Percentiles rank a stretch among this genome's conserved stretches.
phyloP scores from a whole-genome alignment of 2,888 invertebrate genomes.

The Linyphia triangularis region DNA sequence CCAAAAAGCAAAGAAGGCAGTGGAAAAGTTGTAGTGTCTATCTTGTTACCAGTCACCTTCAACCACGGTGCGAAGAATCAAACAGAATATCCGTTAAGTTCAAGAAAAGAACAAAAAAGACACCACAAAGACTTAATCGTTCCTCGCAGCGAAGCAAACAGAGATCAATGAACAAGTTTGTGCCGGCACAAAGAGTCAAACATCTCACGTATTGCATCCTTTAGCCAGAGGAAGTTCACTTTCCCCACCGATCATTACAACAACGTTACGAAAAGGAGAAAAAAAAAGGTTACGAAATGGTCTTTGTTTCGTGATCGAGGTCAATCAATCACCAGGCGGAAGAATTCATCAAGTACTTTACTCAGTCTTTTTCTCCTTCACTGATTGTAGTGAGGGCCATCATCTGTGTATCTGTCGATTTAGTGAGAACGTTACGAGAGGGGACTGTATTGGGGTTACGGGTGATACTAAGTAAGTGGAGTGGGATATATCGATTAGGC shows the following conservation, averaged over 20 bases:
- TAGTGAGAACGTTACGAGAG: slow-evolving; percentile 34
- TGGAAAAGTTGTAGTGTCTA: slow-evolving; percentile 34
- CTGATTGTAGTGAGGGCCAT: slow-evolving; percentile 53
- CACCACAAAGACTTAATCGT: slow-evolving; percentile 51
- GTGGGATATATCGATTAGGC: slow-evolving; percentile 44
- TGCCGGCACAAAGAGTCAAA: slow-evolving; percentile 38
- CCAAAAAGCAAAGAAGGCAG: neutral
- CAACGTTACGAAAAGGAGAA: slow-evolving; percentile 24
- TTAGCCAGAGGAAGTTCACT: slow-evolving; percentile 39
- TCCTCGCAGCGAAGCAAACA: slow-evolving; percentile 28
- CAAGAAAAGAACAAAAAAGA: slow-evolving; percentile 8
- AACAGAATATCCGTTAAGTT: slow-evolving; percentile 55
- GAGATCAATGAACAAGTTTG: slow-evolving; percentile 59
- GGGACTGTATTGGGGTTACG: slow-evolving; percentile 60
- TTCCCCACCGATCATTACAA: slow-evolving; percentile 42
- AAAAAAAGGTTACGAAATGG: slow-evolving; percentile 62
- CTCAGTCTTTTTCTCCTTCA: slow-evolving; percentile 40
- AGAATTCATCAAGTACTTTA: slow-evolving; percentile 62
- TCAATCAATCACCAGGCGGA: slow-evolving; percentile 51
- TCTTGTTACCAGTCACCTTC: slow-evolving; percentile 39
- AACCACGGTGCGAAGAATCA: slow-evolving; percentile 9
- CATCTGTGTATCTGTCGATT: slow-evolving; percentile 63
- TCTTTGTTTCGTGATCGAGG: slow-evolving; percentile 60
- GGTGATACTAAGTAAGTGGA: slow-evolving; percentile 42
- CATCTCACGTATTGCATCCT: slow-evolving; percentile 57